Base-by-base conservation (phyloP, 2,888 invertebrate genomes). In the Apocheima hispidaria region DNA sequence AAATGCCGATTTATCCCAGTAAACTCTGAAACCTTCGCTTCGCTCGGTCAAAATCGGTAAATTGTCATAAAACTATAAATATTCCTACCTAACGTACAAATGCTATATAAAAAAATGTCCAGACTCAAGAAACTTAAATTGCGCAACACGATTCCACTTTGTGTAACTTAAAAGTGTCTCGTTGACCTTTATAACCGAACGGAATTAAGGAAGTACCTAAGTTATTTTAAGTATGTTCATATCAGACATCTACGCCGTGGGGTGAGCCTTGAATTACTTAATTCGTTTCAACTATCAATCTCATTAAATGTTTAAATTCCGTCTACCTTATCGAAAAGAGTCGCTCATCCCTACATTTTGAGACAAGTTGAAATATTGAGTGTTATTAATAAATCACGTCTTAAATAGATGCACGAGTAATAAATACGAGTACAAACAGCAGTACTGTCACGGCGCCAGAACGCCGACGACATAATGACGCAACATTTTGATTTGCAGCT, bases 401-500 rank as follows among this genome's bases (percentile, higher is more conserved):
- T 53, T 28, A 20, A 59, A 48, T 60, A 60, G 26, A 60, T 21
- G 23, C 30, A 14, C 50, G 20, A 18, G 12, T 48, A 33, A 1
- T 43, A 50, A 54, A 44, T 50, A n/a, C n/a, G n/a, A n/a, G n/a
- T n/a, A 58, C 54, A 58, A 50, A 46, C 40, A 46, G 33, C 49
- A 38, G 50, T 14, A 40, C 62, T 53, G 54, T 48, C 50, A 53
- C 48, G 58, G 36, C 48, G 52, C 59, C 53, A 66, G 40, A 20
- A 30, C 21, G 49, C 26, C 52, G 54, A 54, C 28, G 63, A 28
- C 48, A 44, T n/a, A 48, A 20, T 70, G 55, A 63, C 57, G 61
- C 55, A 63, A 63, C 60, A 58, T 55, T 43, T 60, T 65, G 68
- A 69, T 66, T 69, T 64, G 68, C 66, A 60, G 43, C 21, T 36